phyloP scores from a whole-genome alignment of 2,113 vertebrate genomes.

The Syrrhaptes paradoxus region DNA sequence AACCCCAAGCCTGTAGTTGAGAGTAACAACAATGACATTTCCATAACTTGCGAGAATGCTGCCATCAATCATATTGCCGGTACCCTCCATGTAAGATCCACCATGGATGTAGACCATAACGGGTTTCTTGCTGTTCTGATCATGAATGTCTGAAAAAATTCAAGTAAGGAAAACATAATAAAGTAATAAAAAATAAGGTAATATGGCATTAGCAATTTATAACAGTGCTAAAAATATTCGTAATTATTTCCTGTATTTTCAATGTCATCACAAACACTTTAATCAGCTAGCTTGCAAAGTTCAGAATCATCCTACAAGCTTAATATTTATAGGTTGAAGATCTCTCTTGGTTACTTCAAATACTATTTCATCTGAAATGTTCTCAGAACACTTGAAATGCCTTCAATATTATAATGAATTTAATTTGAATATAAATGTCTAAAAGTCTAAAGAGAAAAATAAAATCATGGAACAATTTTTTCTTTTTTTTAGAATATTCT shows the following conservation, averaged over 20 bases:
- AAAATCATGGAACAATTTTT: background rate
- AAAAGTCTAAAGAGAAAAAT: background rate
- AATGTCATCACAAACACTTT: background rate
- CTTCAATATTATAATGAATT: background rate
- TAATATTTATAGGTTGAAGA: background rate
- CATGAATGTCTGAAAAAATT: slow-evolving; percentile 85
- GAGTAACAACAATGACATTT: slow-evolving; percentile 92
- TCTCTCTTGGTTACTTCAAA: background rate
- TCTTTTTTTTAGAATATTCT: background rate
- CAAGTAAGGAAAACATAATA: slow-evolving; percentile 63
- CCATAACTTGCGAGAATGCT: slow-evolving; percentile 94
- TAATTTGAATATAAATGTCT: background rate
- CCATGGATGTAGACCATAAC: slow-evolving; percentile 97
- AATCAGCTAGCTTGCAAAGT: background rate
- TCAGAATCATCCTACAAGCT: background rate
- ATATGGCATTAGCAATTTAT: background rate
- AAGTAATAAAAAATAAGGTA: slow-evolving; percentile 54
- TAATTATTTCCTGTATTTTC: background rate
- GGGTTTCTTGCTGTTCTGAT: slow-evolving; percentile 88
- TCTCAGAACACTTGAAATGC: background rate
- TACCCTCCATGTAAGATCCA: slow-evolving; percentile 94
- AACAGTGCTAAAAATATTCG: background rate
- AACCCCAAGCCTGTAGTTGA: slow-evolving; percentile 94
- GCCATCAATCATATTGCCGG: slow-evolving; percentile 95
- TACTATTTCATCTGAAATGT: background rate